Evolutionary conservation across 2,113 vertebrate species (phyloP).

Genomic region (Callorhinus ursinus): DNA sequence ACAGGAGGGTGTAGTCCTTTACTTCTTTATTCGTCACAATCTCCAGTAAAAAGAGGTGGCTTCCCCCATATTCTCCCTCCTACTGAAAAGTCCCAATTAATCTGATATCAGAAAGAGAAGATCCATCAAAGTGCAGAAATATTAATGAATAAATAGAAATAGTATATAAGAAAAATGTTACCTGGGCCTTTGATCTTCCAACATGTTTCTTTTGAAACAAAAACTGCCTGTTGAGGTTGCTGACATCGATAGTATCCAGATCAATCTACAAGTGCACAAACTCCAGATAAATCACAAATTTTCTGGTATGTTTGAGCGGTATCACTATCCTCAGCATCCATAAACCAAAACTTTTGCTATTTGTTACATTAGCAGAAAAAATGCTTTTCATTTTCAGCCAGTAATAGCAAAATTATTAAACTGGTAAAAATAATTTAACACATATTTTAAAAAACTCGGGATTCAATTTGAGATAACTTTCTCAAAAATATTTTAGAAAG

Average conservation of each 20-base stretch:
- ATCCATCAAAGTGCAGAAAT: neutral
- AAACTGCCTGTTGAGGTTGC: slow-evolving; percentile 99
- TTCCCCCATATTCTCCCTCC: neutral
- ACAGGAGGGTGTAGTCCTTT: neutral
- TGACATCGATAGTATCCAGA: slow-evolving; percentile 99
- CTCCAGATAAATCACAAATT: slow-evolving; percentile 25
- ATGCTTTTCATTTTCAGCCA: neutral
- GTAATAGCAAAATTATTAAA: neutral
- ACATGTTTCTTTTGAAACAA: slow-evolving; percentile 99
- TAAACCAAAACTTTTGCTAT: neutral
- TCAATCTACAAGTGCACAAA: slow-evolving; percentile 92
- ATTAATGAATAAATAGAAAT: neutral
- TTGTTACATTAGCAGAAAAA: neutral
- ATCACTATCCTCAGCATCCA: neutral
- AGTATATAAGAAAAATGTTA: slow-evolving; percentile 72
- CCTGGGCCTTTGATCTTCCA: slow-evolving; percentile 98
- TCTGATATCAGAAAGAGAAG: neutral
- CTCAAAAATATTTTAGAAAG: slow-evolving; percentile 5
- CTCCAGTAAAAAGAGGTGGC: neutral
- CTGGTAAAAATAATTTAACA: neutral
- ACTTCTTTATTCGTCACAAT: neutral
- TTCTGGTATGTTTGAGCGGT: neutral
- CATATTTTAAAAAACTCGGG: neutral
- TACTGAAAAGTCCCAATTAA: neutral
- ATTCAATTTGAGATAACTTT: neutral